Percentiles rank a stretch among this genome's conserved stretches.
Evolutionary conservation across 2,888 invertebrate species (phyloP).

Genomic region (Allygus modestus): DNA sequence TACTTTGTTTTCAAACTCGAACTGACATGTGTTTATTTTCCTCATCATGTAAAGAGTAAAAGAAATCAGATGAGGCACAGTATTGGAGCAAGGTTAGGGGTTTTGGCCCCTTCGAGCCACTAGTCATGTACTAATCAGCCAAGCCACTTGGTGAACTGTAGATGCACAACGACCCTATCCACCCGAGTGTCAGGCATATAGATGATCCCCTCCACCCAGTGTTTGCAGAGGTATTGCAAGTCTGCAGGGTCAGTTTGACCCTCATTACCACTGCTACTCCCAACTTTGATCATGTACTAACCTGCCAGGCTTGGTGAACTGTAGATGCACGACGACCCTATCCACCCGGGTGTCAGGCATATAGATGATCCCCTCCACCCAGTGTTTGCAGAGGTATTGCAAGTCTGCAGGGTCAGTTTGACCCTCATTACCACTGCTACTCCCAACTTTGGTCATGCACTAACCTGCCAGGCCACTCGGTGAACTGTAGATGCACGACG

Average conservation of each 20-base stretch:
- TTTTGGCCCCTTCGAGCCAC: too few species aligned
- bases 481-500: conserved; percentile 87
- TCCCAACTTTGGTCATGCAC: too few species aligned
- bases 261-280: too few species aligned
- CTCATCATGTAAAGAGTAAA: too few species aligned
- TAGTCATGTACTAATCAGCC: conserved; percentile 81
- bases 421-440: too few species aligned
- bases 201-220: not conserved
- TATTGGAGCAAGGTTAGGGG: too few species aligned
- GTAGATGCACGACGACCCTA: conserved; percentile 84
- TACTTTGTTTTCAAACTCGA: too few species aligned
- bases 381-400: not conserved
- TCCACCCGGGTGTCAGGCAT: conserved; percentile 75
- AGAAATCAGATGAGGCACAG: too few species aligned
- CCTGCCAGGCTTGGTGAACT: conserved; percentile 86
- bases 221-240: not conserved
- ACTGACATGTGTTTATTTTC: too few species aligned
- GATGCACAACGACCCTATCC: conserved; percentile 82
- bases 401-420: too few species aligned
- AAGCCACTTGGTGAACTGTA: conserved; percentile 88
- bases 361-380: not conserved
- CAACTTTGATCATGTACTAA: too few species aligned
- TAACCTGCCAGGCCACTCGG: conserved; percentile 84
- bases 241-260: too few species aligned
- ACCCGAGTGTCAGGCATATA: conserved; percentile 74